phyloP scores from a whole-genome alignment of 2,113 vertebrate genomes.

The Ophthalmolycus amberensis region DNA sequence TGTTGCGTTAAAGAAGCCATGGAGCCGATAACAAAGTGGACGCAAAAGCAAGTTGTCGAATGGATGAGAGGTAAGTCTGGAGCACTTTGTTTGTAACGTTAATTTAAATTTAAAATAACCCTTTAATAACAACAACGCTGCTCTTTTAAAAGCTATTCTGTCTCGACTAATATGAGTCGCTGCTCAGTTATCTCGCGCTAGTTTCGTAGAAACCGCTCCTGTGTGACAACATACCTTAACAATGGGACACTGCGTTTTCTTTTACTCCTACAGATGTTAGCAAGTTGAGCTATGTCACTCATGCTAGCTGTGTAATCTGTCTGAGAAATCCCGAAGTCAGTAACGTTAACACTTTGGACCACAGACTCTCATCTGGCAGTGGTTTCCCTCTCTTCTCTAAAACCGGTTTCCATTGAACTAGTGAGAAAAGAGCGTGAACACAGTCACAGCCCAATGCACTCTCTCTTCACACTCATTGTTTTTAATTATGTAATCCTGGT shows the following conservation, averaged over 20 bases:
- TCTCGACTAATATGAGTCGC: neutral
- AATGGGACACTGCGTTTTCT: slow-evolving; percentile 40
- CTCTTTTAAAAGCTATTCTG: neutral
- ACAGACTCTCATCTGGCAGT: neutral
- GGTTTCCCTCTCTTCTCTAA: neutral
- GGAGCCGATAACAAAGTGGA: slow-evolving; percentile 87
- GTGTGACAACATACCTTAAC: slow-evolving; percentile 71
- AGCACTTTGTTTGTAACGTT: neutral
- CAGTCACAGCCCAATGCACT: neutral
- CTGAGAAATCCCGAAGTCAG: neutral
- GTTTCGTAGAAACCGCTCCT: slow-evolving; percentile 80
- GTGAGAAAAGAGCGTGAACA: neutral
- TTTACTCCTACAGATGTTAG: slow-evolving; percentile 26
- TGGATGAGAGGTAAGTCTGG: slow-evolving; percentile 84
- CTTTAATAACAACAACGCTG: rapidly evolving
- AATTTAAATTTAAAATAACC: rapidly evolving
- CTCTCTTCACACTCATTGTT: neutral
- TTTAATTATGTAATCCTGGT: neutral
- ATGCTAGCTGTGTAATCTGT: neutral
- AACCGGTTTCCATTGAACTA: neutral
- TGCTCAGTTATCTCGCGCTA: slow-evolving; percentile 29
- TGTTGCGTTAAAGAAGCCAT: slow-evolving; percentile 58
- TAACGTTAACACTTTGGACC: neutral
- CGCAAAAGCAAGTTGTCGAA: slow-evolving; percentile 85
- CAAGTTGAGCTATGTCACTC: neutral